These are phyloP conservation scores for Hystrix brachyura DNA, from an alignment of 2,113 vertebrate species.

Conservation along the genomic window DNA sequence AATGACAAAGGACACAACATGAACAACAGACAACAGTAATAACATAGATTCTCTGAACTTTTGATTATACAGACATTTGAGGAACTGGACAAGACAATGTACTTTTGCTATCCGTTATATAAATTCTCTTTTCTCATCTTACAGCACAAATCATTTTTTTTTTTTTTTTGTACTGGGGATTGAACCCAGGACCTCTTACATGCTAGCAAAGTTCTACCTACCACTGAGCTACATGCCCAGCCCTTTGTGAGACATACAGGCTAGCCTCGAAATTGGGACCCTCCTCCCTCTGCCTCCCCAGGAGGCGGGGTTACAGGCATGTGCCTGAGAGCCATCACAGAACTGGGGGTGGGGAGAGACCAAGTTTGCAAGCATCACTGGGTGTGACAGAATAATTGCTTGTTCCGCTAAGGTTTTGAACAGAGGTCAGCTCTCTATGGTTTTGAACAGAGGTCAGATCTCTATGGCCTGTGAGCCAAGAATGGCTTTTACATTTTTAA, in stretches of 20 bases:
- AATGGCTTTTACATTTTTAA: conserved; percentile 24
- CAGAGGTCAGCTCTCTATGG: neutral
- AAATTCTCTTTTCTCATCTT: conserved; percentile 57
- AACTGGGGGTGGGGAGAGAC: conserved; percentile 57
- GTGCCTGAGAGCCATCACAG: neutral
- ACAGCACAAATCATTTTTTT: neutral
- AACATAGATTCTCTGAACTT: neutral
- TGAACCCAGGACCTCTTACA: neutral
- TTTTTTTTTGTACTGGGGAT: neutral
- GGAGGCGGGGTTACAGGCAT: neutral
- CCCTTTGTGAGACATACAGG: neutral
- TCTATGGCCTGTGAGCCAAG: neutral
- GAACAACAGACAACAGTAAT: neutral
- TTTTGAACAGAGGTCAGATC: conserved; percentile 7
- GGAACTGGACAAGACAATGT: conserved; percentile 58
- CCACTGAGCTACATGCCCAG: neutral
- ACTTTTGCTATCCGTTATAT: conserved; percentile 26
- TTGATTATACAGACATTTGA: neutral
- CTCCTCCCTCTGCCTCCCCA: neutral
- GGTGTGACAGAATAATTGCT: conserved; percentile 44
- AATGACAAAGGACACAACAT: neutral
- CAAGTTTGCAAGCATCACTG: conserved; percentile 49
- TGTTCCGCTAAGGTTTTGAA: conserved; percentile 36
- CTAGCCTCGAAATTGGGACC: neutral
- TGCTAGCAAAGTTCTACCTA: neutral